A percentile compares a stretch with the other conserved stretches of the same genome.
Evolutionary conservation across 2,888 invertebrate genomes (phyloP).

Genomic region (Ditula angustiorana): DNA sequence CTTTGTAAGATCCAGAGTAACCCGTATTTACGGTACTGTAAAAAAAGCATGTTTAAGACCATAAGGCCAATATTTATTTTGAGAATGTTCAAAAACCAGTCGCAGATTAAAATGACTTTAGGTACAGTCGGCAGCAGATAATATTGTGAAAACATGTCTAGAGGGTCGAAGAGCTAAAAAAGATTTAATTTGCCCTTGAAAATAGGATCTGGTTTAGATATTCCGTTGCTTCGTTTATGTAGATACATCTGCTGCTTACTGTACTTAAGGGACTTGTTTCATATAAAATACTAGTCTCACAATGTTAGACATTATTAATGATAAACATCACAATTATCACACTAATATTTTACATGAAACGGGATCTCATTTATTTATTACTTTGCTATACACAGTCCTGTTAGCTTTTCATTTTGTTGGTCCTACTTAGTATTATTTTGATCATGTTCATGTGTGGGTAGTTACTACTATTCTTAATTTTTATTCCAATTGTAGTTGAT

Average conservation of each 20-base stretch:
- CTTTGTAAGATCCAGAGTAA: not conserved
- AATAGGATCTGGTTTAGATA: too few species aligned
- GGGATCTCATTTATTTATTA: not conserved
- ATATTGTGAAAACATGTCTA: too few species aligned
- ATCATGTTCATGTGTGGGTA: not conserved
- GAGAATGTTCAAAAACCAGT: not conserved
- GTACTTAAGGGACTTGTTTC: not conserved
- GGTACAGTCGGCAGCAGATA: too few species aligned
- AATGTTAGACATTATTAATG: too few species aligned
- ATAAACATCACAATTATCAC: too few species aligned
- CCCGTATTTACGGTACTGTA: not conserved
- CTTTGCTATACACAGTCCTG: not conserved
- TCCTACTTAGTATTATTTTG: not conserved
- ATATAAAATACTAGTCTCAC: not conserved
- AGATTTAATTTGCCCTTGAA: too few species aligned
- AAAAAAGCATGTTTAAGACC: constrained; percentile 3
- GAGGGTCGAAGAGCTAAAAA: too few species aligned
- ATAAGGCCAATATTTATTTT: not conserved
- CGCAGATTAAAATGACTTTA: not conserved
- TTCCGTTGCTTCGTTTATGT: too few species aligned
- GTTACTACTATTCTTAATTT: not conserved
- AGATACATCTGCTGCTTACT: too few species aligned
- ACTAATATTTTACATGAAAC: not conserved
- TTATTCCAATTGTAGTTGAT: not conserved
- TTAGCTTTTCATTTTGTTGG: not conserved